A percentile compares a stretch with the other conserved stretches of the same genome.
These are phyloP conservation scores for Odontamblyopus rebecca DNA, from an alignment of 2,797 vertebrate genomes.

Conservation along the genomic window DNA sequence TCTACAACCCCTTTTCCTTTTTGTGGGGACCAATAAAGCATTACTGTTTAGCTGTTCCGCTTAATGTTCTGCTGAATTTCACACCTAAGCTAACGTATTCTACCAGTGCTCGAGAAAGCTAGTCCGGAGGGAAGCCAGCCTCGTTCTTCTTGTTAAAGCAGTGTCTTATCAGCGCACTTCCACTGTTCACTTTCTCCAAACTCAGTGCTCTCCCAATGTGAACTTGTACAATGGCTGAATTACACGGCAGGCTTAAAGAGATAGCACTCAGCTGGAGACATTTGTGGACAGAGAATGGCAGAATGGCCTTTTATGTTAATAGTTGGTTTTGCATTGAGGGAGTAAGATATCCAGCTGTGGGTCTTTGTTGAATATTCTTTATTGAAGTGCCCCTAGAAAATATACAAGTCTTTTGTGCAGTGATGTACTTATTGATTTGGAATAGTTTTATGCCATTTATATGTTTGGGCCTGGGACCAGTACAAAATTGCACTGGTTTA, in stretches of 20 bases:
- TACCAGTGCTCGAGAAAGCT: slow-evolving; percentile 47
- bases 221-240: slow-evolving; percentile 53
- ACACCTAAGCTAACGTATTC: slow-evolving; percentile 57
- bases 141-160: slow-evolving; percentile 46
- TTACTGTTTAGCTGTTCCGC: slow-evolving; percentile 25
- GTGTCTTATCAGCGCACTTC: slow-evolving; percentile 60
- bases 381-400: background rate
- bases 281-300: background rate
- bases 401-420: background rate
- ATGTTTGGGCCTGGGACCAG: background rate
- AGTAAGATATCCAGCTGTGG: background rate
- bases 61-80: slow-evolving; percentile 68
- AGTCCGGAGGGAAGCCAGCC: slow-evolving; percentile 29
- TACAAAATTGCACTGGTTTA: background rate
- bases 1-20: slow-evolving; percentile 32
- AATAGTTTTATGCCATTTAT: background rate
- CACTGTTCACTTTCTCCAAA: slow-evolving; percentile 50
- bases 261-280: background rate
- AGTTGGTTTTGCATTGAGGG: background rate
- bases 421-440: background rate
- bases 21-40: slow-evolving; percentile 56
- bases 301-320: background rate
- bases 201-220: slow-evolving; percentile 26
- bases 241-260: slow-evolving; percentile 45
- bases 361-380: background rate